These are phyloP conservation scores for Troides oblongomaculatus DNA, from an alignment of 2,888 invertebrate species.

Conservation along the genomic window DNA sequence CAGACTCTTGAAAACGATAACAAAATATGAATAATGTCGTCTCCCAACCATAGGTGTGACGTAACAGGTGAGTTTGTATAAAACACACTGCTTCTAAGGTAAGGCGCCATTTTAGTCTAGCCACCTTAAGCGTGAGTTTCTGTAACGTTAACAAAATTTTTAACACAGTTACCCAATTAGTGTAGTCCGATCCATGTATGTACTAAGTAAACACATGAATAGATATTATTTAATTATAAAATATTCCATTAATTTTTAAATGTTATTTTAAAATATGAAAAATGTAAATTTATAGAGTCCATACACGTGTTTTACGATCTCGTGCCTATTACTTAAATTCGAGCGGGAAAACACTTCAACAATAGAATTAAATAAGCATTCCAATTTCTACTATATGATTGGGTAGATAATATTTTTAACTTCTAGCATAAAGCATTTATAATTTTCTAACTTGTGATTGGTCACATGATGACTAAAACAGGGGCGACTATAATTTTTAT, in stretches of 20 bases:
- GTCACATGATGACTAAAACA: slow-evolving; percentile 60
- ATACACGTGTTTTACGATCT: background rate
- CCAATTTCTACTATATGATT: slow-evolving; percentile 41
- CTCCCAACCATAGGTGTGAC: slow-evolving; percentile 67
- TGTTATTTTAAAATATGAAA: background rate
- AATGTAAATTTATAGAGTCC: background rate
- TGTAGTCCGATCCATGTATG: slow-evolving; percentile 35
- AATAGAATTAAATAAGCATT: slow-evolving; percentile 36
- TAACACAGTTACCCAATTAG: slow-evolving; percentile 49
- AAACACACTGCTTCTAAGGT: slow-evolving; percentile 56
- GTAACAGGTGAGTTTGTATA: slow-evolving; percentile 72
- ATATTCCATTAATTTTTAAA: slow-evolving; percentile 20
- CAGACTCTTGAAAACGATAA: slow-evolving; percentile 47
- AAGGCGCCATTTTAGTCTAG: slow-evolving; percentile 66
- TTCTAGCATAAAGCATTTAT: slow-evolving; percentile 43
- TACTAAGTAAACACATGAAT: slow-evolving; percentile 34
- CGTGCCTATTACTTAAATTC: slow-evolving; percentile 41
- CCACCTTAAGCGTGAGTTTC: slow-evolving; percentile 44
- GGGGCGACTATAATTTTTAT: slow-evolving; percentile 47
- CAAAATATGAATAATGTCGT: slow-evolving; percentile 56
- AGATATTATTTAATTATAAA: slow-evolving; percentile 14
- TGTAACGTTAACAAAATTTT: slow-evolving; percentile 44
- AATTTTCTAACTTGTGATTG: slow-evolving; percentile 58
- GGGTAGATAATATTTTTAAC: slow-evolving; percentile 41
- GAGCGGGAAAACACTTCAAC: slow-evolving; percentile 42